Base-by-base conservation (phyloP, 2,113 vertebrate species). In the Zapornia atra region DNA sequence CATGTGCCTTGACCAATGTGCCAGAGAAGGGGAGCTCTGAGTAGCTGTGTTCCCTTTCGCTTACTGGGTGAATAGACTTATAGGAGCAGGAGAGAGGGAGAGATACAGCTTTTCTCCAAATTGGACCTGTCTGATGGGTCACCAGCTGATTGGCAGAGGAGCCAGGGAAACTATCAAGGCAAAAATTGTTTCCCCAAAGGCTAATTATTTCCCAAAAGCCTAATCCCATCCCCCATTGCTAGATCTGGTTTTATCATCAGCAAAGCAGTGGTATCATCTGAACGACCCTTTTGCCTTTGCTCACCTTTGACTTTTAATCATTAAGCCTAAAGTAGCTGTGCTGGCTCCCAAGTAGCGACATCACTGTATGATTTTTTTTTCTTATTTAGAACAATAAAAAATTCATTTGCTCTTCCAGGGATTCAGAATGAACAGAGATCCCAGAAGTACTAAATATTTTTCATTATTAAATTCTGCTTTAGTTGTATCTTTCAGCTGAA, bases 221-320 rank as follows among this genome's bases (percentile, higher is more conserved):
- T 69, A 76, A 93, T 57, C 22, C 11, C 28, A 76, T 11, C 16
- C 73, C 26, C 31, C 6, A 28, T 15, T 72, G 29, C 33, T 61
- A 77, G 59, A 38, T 46, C 36, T 66, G 31, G 28, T 28, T 77
- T 88, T 63, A 66, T 69, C 54, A 72, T 40, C 46, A 46, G 53
- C 38, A 59, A 77, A 72, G n/a, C n/a, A 57, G 33, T 13, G 19
- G 29, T n/a, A 72, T 59, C 60, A 92, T 50, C 40, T 59, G 54
- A 90, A 40, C 0, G 1, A 40, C 12, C 16, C 31, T 53, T 82
- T 46, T 80, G 34, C 57, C 44, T 88, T 92, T 0, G 0, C 54
- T 90, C 42, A 85, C 15, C 20, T 96, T 36, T 87, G 40, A 57
- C n/a, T 95, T 85, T 17, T n/a, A 66, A 24, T n/a, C 69, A 25